Conservation (phyloP, 2,113 vertebrate species). For the Heliornis fulica region DNA sequence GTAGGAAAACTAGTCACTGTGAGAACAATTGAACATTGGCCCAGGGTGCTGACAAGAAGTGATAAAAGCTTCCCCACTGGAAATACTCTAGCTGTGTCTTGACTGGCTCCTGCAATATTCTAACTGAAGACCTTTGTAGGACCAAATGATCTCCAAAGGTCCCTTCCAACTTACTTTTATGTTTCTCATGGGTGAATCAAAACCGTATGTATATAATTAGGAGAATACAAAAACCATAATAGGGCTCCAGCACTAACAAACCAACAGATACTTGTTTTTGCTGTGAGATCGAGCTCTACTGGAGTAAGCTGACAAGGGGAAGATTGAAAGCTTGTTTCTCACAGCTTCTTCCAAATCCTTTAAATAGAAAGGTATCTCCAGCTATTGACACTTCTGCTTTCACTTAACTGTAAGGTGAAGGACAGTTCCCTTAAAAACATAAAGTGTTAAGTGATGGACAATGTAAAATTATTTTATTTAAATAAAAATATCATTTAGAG, state of each 20-base stretch:
- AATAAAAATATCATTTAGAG: background rate
- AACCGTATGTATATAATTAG: background rate
- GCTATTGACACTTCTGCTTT: background rate
- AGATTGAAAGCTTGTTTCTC: background rate
- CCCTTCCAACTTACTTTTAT: background rate
- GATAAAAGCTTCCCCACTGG: background rate
- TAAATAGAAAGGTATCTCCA: background rate
- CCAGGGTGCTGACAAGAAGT: background rate
- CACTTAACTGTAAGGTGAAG: background rate
- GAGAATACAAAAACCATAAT: background rate
- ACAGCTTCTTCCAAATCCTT: background rate
- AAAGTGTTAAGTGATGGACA: background rate
- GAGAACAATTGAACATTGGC: background rate
- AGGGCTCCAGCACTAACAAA: background rate
- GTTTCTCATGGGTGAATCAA: background rate
- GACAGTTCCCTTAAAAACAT: background rate
- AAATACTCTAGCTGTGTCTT: background rate
- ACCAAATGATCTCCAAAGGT: background rate
- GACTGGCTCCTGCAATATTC: background rate
- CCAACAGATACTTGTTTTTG: background rate
- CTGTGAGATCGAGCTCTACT: background rate
- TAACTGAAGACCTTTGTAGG: background rate
- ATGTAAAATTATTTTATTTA: background rate
- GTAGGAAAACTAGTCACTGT: background rate
- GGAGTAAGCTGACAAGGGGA: background rate